Percentiles rank a stretch among this genome's conserved stretches.
Evolutionary conservation across 2,888 invertebrate genomes (phyloP).

Genomic region (Listrodromus nycthemerus): DNA sequence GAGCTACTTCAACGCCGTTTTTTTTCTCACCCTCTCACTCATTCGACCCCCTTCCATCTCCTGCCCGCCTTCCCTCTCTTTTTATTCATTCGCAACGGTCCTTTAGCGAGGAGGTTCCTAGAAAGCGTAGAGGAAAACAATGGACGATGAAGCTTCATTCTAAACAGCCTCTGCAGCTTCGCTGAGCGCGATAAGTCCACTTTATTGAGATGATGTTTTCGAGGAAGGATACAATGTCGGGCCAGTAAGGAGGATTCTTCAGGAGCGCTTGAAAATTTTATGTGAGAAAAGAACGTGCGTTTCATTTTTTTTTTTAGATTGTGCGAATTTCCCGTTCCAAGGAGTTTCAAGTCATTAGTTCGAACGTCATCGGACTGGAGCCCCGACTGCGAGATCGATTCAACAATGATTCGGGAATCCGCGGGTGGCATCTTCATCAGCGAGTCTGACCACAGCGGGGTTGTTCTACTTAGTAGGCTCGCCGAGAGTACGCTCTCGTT

Average conservation of each 20-base stretch:
- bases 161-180: constrained; percentile 62
- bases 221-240: constrained; percentile 21
- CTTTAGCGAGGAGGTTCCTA: constrained; percentile 18
- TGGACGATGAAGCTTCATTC: constrained; percentile 63
- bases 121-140: constrained; percentile 59
- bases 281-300: background rate
- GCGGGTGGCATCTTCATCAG: background rate
- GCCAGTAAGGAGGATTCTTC: background rate
- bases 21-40: constrained; percentile 37
- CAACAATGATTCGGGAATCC: background rate
- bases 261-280: background rate
- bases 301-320: background rate
- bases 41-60: constrained; percentile 11
- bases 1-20: constrained; percentile 58
- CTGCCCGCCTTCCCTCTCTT: constrained; percentile 34
- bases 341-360: background rate
- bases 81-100: constrained; percentile 57
- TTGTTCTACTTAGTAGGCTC: constrained; percentile 42
- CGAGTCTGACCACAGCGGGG: constrained; percentile 21
- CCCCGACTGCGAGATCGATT: background rate
- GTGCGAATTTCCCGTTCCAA: background rate
- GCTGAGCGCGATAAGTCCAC: constrained; percentile 66
- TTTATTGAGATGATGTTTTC: constrained; percentile 61
- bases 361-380: background rate
- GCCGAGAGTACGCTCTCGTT: background rate